Conservation (phyloP, 2,797 vertebrate genomes). For the Leptatherina wallacei region DNA sequence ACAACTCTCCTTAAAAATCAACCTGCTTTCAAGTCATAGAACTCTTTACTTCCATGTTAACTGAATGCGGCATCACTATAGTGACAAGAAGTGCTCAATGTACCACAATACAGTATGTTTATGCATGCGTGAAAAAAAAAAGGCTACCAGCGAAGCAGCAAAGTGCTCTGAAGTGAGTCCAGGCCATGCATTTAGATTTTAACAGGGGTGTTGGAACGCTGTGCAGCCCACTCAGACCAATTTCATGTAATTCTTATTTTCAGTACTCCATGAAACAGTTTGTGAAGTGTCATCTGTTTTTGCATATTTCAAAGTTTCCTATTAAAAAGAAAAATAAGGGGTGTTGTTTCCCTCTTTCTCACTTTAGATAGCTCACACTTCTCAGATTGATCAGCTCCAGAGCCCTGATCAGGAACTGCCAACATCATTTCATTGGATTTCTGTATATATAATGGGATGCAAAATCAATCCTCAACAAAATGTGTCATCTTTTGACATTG, state of each 20-base stretch:
- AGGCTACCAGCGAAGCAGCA: background rate
- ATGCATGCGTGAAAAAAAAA: background rate
- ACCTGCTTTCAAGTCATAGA: background rate
- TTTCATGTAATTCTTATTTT: background rate
- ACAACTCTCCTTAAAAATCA: background rate
- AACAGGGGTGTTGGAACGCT: background rate
- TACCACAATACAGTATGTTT: background rate
- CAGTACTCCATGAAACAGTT: background rate
- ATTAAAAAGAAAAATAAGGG: no score
- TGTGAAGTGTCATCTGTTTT: no score
- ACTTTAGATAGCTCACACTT: no score
- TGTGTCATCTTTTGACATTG: no score
- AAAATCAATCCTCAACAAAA: no score
- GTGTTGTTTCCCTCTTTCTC: no score
- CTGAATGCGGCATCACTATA: background rate
- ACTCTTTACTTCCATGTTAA: background rate
- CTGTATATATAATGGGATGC: no score
- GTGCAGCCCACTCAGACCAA: background rate
- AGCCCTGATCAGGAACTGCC: no score
- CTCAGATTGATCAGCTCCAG: no score
- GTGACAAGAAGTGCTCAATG: background rate
- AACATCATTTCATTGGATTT: no score
- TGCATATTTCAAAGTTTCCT: no score
- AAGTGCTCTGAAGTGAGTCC: background rate
- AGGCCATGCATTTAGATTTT: background rate